These are phyloP conservation scores for Caerostris extrusa DNA, from an alignment of 1,140 invertebrate species.

Conservation along the genomic window DNA sequence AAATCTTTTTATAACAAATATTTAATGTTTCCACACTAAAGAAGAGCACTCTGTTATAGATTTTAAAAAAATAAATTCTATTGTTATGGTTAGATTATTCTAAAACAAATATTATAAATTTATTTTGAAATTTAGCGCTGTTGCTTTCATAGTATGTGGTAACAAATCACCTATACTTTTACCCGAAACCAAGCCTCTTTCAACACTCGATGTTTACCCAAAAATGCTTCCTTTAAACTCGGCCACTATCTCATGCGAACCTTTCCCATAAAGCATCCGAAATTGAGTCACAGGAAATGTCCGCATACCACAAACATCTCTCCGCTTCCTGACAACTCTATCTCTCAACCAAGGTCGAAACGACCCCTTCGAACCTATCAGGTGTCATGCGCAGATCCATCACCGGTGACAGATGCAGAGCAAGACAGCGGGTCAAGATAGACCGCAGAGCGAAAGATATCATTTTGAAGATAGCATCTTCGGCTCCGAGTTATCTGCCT, in stretches of 20 bases:
- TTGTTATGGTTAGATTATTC: too few species aligned
- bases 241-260: background rate
- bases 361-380: constrained; percentile 3
- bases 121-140: too few species aligned
- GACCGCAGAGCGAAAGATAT: background rate
- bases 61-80: too few species aligned
- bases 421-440: background rate
- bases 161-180: too few species aligned
- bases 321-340: background rate
- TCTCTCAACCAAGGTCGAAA: background rate
- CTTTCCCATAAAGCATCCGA: background rate
- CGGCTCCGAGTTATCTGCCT: background rate
- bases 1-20: too few species aligned
- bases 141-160: too few species aligned
- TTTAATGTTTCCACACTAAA: too few species aligned
- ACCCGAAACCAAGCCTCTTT: too few species aligned
- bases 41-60: too few species aligned
- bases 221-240: too few species aligned
- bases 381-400: background rate
- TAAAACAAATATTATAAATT: too few species aligned
- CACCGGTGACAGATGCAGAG: background rate
- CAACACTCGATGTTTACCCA: too few species aligned
- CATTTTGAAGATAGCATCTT: constrained; percentile 44
- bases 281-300: background rate
- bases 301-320: background rate